Conservation (phyloP, 2,888 invertebrate species). For the Ligdia adustata region DNA sequence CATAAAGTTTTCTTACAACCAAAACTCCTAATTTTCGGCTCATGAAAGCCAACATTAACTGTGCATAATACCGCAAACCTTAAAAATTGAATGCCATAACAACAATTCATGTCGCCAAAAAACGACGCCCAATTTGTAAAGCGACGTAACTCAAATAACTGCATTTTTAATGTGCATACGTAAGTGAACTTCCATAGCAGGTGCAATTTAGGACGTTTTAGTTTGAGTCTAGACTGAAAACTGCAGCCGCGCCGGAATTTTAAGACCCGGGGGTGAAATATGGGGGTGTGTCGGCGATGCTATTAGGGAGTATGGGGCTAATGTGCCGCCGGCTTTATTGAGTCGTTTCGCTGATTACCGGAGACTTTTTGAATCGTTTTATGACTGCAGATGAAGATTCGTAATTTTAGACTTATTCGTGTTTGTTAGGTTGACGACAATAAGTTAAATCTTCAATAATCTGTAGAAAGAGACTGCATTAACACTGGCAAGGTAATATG, state of each 20-base stretch:
- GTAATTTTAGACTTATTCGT: background rate
- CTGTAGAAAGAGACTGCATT: no score
- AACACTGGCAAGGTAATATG: no score
- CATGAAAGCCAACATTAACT: background rate
- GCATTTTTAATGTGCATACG: constrained; percentile 49
- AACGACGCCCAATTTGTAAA: constrained; percentile 25
- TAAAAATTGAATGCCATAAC: constrained; percentile 7
- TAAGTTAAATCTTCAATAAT: no score
- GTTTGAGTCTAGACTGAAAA: constrained; percentile 43
- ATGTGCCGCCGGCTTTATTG: constrained; percentile 27
- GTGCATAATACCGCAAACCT: background rate
- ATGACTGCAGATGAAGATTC: background rate
- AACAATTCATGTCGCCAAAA: constrained; percentile 18
- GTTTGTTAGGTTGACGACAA: no score
- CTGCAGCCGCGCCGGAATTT: constrained; percentile 50
- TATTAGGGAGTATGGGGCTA: constrained; percentile 25
- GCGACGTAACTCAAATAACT: constrained; percentile 38
- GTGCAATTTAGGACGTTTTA: constrained; percentile 46
- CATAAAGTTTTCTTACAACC: no score
- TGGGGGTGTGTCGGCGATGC: constrained; percentile 37
- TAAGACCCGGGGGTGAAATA: constrained; percentile 45
- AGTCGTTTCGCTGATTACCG: constrained; percentile 23
- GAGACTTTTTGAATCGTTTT: constrained; percentile 14
- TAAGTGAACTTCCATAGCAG: constrained; percentile 37
- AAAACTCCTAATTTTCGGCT: background rate